Base-by-base conservation (phyloP, 2,113 vertebrate species). In the Solea solea region DNA sequence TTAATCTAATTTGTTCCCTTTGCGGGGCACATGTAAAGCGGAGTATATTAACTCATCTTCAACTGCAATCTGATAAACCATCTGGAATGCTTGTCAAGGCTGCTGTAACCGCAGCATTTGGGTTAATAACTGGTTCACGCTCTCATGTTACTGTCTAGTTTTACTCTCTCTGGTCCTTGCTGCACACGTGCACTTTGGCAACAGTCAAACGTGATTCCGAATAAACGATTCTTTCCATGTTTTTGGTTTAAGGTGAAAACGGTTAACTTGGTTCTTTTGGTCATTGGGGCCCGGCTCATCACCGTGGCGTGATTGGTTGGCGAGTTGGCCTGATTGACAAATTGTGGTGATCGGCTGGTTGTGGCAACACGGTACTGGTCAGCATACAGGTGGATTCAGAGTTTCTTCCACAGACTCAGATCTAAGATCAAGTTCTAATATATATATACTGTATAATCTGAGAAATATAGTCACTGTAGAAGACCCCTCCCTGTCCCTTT, bases 1-100 rank as follows among this genome's bases (percentile, higher is more conserved):
- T 48, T 9, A 34, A 34, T 34, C 34, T 34, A 34, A 34, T 34
- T 34, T 34, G 34, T 34, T 34, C 34, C 34, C 34, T 34, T 34
- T 34, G 34, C 5, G 5, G 34, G 34, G 34, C 34, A 34, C 5
- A 34, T 34, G 34, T 34, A 34, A 34, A 34, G 34, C 34, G 9
- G 54, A 44, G 8, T 27, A 28, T n/a, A 34, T 5, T 60, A 9
- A 27, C 13, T 4, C 14, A 14, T 50, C 41, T 61, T 48, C 2
- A 8, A 16, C 21, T 48, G 12, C 14, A 52, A n/a, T 58, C 45
- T 1, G 2, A 15, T 52, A 12, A 15, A 45, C 14, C 2, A 50
- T 59, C 7, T 25, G 34, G 80, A 89, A 90, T 86, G 80, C 65
- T 81, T 72, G 46, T 81, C 64, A 76, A 65, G 15, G 81, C 53